phyloP scores from a whole-genome alignment of 2,888 invertebrate species.

The Doris montereyensis region DNA sequence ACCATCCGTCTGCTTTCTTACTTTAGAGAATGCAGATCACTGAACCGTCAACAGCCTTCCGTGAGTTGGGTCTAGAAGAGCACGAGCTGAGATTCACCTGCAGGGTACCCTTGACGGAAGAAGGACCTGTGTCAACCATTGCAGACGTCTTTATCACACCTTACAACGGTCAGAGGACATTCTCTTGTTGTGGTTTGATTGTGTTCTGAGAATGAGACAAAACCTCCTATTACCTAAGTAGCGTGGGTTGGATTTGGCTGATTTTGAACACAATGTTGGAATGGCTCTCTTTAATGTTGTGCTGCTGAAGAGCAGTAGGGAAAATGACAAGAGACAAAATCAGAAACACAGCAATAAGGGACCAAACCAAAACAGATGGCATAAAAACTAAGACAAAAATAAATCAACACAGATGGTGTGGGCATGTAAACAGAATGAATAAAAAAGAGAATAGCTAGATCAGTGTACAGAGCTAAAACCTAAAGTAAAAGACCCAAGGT shows the following conservation, averaged over 20 bases:
- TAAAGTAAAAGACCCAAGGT: too few relatives aligned
- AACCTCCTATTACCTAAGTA: background rate
- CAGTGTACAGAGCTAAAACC: too few relatives aligned
- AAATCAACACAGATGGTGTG: too few relatives aligned
- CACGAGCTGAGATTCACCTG: conserved; percentile 86
- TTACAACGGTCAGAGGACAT: conserved; percentile 77
- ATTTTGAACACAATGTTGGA: background rate
- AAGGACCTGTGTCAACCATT: conserved; percentile 83
- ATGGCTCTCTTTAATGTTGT: background rate
- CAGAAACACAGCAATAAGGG: too few relatives aligned
- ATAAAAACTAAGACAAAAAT: too few relatives aligned
- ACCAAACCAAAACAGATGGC: too few relatives aligned
- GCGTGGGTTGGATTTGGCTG: too few relatives aligned
- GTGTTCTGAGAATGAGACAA: background rate
- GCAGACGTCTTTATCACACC: conserved; percentile 83
- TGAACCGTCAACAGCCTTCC: conserved; percentile 89
- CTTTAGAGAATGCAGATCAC: conserved; percentile 83
- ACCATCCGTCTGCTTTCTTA: conserved; percentile 18
- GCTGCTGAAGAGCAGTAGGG: too few relatives aligned
- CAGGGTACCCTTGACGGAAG: conserved; percentile 78
- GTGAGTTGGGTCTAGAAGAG: conserved; percentile 87
- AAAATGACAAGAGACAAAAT: too few relatives aligned
- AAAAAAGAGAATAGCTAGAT: too few relatives aligned
- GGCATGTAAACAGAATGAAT: too few relatives aligned
- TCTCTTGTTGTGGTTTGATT: background rate